Percentiles rank a stretch among this genome's conserved stretches.
These are phyloP conservation scores for Pholis gunnellus DNA, from an alignment of 2,113 vertebrate species.

Conservation along the genomic window DNA sequence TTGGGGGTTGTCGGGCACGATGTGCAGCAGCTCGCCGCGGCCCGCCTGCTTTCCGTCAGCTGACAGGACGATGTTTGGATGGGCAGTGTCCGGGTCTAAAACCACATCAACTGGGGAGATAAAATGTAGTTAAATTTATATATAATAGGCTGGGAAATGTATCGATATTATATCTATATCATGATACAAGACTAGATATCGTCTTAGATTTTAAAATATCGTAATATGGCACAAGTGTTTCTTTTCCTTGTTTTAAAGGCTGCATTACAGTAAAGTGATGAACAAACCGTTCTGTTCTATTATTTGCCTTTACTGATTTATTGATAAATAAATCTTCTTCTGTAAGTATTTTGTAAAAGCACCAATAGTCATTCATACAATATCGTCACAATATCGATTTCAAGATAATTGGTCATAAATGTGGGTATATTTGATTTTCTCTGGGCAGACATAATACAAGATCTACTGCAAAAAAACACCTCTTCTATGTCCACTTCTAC, in stretches of 20 bases:
- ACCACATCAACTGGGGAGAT: constrained; percentile 67
- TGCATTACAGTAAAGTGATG: too few species aligned
- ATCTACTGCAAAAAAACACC: not conserved
- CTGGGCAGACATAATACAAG: too few species aligned
- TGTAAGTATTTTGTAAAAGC: too few species aligned
- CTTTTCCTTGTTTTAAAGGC: not conserved
- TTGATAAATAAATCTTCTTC: too few species aligned
- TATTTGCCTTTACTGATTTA: too few species aligned
- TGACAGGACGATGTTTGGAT: constrained; percentile 76
- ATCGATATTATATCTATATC: not conserved
- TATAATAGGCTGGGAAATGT: not conserved
- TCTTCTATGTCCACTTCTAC: not conserved
- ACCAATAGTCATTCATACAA: too few species aligned
- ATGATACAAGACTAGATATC: too few species aligned
- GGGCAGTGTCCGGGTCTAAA: constrained; percentile 71
- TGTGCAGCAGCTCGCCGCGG: constrained; percentile 67
- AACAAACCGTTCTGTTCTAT: too few species aligned
- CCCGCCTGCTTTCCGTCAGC: constrained; percentile 71
- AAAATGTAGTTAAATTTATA: not conserved
- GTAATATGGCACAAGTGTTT: not conserved
- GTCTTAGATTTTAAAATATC: too few species aligned
- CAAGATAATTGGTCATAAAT: too few species aligned
- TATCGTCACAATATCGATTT: too few species aligned
- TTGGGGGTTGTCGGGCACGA: constrained; percentile 72
- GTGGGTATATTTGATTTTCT: too few species aligned